Base-by-base conservation (phyloP, 2,888 invertebrate species). In the Leucophora obtusa region DNA sequence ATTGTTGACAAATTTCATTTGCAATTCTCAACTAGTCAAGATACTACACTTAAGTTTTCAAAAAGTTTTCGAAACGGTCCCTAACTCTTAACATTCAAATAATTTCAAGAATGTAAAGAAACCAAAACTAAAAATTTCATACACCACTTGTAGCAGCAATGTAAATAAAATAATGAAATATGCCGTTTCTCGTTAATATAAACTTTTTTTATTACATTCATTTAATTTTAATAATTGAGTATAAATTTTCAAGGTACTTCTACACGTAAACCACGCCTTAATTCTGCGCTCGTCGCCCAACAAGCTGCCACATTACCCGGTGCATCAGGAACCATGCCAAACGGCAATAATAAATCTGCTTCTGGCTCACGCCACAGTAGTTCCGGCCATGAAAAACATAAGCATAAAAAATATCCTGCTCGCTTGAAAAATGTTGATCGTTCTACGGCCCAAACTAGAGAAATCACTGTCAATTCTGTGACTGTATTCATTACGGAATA, bases 401-500 rank as follows among this genome's bases (percentile, higher is more conserved):
- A 92, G 87, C 92, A 93, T 83, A 91, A 92, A 83, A 89, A 92
- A 59, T 94, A 94, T 89, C 95, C 94, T 70, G 96, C 97, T 2
- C 92, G 97, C 82, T 93, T 97, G 88, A 97, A 96, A 92, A 97
- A 98, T 91, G 95, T 98, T 77, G 98, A 98, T 89, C 92, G 98
- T 69, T 97, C 96, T 87, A 96, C 96, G 38, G 98, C 96, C 28
- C 96, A 96, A 90, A 96, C 97, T 75, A 94, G 97, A 91, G 97
- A 97, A 91, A 97, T 98, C 85, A 98, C 98, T 62, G 98, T 98
- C 43, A 98, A 98, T 90, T 97, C 97, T 86, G 97, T 98, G 79
- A 98, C 98, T 62, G 98, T 98, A 82, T 95, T 97, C 84, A 98
- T 98, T 89, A 98, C 98, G 77, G 98, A 98, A 91, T 98, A 96